These are phyloP conservation scores for Tenthredo notha DNA, from an alignment of 2,888 invertebrate genomes.

Conservation along the genomic window DNA sequence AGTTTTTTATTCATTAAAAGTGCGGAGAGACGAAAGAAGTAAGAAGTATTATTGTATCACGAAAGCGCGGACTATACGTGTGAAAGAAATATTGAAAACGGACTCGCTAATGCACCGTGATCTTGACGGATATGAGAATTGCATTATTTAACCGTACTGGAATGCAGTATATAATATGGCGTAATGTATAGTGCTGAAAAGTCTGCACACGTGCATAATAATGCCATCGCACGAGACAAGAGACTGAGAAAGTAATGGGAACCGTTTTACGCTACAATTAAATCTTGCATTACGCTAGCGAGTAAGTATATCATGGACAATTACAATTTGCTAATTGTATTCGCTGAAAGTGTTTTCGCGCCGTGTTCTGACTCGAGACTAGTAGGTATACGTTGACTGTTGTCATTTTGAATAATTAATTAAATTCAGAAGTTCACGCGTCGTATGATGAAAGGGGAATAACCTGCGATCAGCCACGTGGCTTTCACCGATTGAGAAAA, in stretches of 20 bases:
- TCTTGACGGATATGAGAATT: background rate
- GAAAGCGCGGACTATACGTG: no score
- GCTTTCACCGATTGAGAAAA: background rate
- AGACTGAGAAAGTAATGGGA: conserved; percentile 7
- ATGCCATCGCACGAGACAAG: background rate
- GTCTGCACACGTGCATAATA: conserved; percentile 15
- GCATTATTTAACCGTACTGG: background rate
- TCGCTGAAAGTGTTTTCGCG: background rate
- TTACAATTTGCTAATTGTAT: conserved; percentile 22
- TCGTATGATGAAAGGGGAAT: background rate
- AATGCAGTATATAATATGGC: background rate
- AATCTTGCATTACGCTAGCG: conserved; percentile 21
- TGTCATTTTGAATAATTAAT: conserved; percentile 4
- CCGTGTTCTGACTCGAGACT: background rate
- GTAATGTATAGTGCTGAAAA: background rate
- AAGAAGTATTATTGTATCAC: no score
- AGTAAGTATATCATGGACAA: background rate
- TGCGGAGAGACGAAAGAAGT: background rate
- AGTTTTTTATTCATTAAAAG: background rate
- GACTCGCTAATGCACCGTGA: background rate
- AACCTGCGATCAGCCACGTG: background rate
- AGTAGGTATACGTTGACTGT: background rate
- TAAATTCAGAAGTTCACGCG: background rate
- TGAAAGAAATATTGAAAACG: background rate
- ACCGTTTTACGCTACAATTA: conserved; percentile 14